phyloP scores from a whole-genome alignment of 2,888 invertebrate species.

The Diarsia brunnea region DNA sequence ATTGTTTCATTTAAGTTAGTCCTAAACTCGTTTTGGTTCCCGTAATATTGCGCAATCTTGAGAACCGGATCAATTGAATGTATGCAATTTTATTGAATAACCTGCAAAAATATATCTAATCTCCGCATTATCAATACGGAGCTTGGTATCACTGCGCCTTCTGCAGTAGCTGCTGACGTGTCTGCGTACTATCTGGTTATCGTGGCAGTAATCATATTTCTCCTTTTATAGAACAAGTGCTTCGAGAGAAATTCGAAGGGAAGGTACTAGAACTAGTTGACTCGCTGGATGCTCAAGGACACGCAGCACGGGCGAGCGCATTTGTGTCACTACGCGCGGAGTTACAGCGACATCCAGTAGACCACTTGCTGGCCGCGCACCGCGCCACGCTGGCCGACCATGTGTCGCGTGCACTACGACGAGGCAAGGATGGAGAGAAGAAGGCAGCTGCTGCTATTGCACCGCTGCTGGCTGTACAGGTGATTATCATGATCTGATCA shows the following conservation, averaged over 20 bases:
- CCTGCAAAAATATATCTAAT: too few relatives aligned
- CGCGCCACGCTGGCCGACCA: conserved; percentile 95
- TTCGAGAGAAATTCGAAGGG: conserved; percentile 94
- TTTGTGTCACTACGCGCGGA: conserved; percentile 93
- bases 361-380: conserved; percentile 94
- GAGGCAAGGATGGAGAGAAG: conserved; percentile 96
- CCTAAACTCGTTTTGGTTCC: background rate
- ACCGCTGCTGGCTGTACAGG: conserved; percentile 95
- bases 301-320: conserved; percentile 94
- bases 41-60: background rate
- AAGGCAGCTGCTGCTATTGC: conserved; percentile 95
- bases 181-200: background rate
- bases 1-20: too few relatives aligned
- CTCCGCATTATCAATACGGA: background rate
- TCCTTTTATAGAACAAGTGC: conserved; percentile 86
- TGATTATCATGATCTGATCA: conserved; percentile 75
- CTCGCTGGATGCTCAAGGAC: conserved; percentile 96
- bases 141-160: too few relatives aligned
- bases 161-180: conserved; percentile 94
- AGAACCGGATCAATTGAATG: background rate
- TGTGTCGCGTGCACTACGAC: conserved; percentile 94
- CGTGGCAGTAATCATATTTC: background rate
- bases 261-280: conserved; percentile 97
- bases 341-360: conserved; percentile 94
- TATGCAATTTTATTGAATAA: too few relatives aligned